These are phyloP conservation scores for Sylvia atricapilla DNA, from an alignment of 2,113 vertebrate species.

Conservation along the genomic window DNA sequence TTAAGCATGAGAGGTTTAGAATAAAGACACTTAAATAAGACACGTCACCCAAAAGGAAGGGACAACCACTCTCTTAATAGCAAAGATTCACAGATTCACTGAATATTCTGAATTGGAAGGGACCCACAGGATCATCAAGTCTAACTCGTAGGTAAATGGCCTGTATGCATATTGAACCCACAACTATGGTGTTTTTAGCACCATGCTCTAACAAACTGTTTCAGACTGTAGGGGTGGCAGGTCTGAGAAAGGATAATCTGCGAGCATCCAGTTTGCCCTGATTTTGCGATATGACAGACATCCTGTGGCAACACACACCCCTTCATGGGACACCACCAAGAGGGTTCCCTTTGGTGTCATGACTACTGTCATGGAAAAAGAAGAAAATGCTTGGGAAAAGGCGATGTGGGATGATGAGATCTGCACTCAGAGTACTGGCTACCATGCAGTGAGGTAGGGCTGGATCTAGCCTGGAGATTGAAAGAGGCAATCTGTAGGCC, in stretches of 20 bases:
- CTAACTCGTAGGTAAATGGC: not conserved
- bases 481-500: not conserved
- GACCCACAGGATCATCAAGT: not conserved
- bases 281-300: not conserved
- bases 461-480: not conserved
- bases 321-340: not conserved
- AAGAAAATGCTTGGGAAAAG: not conserved
- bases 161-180: not conserved
- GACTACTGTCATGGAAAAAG: not conserved
- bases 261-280: not conserved
- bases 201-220: not conserved
- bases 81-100: not conserved
- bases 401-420: not conserved
- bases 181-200: not conserved
- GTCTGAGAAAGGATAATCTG: not conserved
- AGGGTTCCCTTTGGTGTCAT: not conserved
- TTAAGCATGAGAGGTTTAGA: not conserved
- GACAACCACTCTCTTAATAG: not conserved
- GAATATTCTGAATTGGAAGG: not conserved
- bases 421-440: not conserved
- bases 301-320: rapidly evolving
- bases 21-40: not conserved
- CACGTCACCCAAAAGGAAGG: not conserved
- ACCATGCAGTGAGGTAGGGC: not conserved
- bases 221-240: not conserved